These are phyloP conservation scores for Sarcophaga carnaria DNA, from an alignment of 2,888 invertebrate genomes.

Conservation along the genomic window DNA sequence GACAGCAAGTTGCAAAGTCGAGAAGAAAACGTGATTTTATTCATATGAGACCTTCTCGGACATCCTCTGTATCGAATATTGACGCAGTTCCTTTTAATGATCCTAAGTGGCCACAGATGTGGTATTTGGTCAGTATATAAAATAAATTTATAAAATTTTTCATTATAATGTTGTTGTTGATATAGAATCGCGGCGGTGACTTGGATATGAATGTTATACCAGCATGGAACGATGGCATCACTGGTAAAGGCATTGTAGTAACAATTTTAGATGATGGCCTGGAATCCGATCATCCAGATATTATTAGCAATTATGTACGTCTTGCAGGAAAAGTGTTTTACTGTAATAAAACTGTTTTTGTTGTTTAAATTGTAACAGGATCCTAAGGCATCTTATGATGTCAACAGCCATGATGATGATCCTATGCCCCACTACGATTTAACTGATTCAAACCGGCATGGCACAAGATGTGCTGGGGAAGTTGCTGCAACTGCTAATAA, in stretches of 20 bases:
- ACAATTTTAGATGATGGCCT: conserved; percentile 98
- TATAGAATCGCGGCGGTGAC: conserved; percentile 93
- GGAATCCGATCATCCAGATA: conserved; percentile 97
- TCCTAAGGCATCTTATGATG: conserved; percentile 97
- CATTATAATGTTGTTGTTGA: background rate
- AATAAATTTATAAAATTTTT: background rate
- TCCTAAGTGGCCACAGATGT: conserved; percentile 97
- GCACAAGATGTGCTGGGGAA: conserved; percentile 98
- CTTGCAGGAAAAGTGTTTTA: too few species aligned
- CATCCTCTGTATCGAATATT: conserved; percentile 77
- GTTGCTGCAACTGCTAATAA: conserved; percentile 99
- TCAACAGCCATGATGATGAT: conserved; percentile 97
- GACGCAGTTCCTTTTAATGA: conserved; percentile 86
- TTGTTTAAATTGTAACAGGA: conserved; percentile 85
- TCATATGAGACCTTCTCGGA: conserved; percentile 81
- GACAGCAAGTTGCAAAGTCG: conserved; percentile 90
- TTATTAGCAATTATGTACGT: conserved; percentile 95
- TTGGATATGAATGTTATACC: conserved; percentile 98
- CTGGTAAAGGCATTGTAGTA: conserved; percentile 96
- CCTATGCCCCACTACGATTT: conserved; percentile 99
- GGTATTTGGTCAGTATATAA: conserved; percentile 93
- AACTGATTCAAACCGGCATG: conserved; percentile 97
- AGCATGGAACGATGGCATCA: conserved; percentile 96
- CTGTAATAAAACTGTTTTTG: too few species aligned
- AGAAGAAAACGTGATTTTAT: conserved; percentile 91